Conservation (phyloP, 2,888 invertebrate species). For the Cheilosia grossa region DNA sequence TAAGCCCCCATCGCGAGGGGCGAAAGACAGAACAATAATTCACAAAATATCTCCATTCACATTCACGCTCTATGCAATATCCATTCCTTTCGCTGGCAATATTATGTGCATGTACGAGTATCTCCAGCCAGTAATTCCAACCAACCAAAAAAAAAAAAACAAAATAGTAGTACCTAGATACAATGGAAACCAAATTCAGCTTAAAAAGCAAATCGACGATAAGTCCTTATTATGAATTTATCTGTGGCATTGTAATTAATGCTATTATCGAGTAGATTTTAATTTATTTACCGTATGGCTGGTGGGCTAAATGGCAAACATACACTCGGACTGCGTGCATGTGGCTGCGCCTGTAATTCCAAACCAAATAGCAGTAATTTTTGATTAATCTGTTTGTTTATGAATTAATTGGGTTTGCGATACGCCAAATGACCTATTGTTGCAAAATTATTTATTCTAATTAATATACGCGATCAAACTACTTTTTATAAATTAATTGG, state of each 20-base stretch:
- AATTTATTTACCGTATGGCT: slow-evolving; percentile 74
- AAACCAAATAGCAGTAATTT: slow-evolving; percentile 74
- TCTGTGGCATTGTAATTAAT: slow-evolving; percentile 72
- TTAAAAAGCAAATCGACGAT: slow-evolving; percentile 72
- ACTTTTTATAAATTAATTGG: too few relatives aligned
- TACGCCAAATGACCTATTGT: slow-evolving; percentile 67
- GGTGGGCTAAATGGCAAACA: slow-evolving; percentile 46
- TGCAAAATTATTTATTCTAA: too few relatives aligned
- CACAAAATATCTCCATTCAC: slow-evolving; percentile 17
- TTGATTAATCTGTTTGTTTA: slow-evolving; percentile 75
- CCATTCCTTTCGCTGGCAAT: neutral
- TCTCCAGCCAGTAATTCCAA: neutral
- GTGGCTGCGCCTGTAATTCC: slow-evolving; percentile 64
- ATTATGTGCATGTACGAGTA: neutral
- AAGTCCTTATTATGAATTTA: slow-evolving; percentile 74
- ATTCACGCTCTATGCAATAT: neutral
- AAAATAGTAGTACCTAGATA: neutral
- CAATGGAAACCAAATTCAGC: slow-evolving; percentile 44
- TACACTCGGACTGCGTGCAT: slow-evolving; percentile 14
- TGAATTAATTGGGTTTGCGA: slow-evolving; percentile 72
- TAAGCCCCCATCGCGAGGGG: neutral
- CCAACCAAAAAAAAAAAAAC: slow-evolving; percentile 9
- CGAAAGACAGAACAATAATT: slow-evolving; percentile 32
- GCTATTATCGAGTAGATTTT: slow-evolving; percentile 75
- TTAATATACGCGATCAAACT: too few relatives aligned